A percentile compares a stretch with the other conserved stretches of the same genome.
Conservation (phyloP, 2,797 vertebrate species). For the Martes flavigula region DNA sequence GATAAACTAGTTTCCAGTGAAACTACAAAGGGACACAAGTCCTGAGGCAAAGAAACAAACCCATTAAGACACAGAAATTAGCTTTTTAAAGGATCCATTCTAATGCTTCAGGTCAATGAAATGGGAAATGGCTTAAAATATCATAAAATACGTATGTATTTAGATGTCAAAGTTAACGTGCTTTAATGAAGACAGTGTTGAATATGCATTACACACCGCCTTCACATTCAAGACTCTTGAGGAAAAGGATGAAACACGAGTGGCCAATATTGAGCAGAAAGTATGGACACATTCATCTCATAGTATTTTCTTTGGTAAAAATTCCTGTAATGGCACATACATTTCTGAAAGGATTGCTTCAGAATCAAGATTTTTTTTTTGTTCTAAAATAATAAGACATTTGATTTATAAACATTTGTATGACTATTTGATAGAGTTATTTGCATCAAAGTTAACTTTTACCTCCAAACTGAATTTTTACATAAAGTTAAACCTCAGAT, state of each 20-base stretch:
- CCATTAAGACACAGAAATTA: not conserved
- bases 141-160: not conserved
- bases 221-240: not conserved
- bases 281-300: not conserved
- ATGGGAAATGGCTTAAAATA: not conserved
- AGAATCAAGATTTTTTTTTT: not conserved
- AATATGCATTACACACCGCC: not conserved
- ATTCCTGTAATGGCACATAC: not conserved
- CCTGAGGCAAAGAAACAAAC: not conserved
- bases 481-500: not conserved
- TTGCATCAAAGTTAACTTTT: not conserved
- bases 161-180: not conserved
- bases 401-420: not conserved
- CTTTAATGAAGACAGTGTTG: not conserved
- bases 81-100: not conserved
- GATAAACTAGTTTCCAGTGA: not conserved
- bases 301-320: not conserved
- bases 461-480: conserved; percentile 9
- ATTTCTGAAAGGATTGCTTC: not conserved
- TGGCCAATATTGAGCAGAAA: not conserved
- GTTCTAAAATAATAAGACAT: not conserved
- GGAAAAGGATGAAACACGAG: not conserved
- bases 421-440: not conserved
- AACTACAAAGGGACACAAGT: not conserved
- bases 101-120: not conserved